These are phyloP conservation scores for Nephrotoma flavescens DNA, from an alignment of 2,888 invertebrate species.

Conservation along the genomic window DNA sequence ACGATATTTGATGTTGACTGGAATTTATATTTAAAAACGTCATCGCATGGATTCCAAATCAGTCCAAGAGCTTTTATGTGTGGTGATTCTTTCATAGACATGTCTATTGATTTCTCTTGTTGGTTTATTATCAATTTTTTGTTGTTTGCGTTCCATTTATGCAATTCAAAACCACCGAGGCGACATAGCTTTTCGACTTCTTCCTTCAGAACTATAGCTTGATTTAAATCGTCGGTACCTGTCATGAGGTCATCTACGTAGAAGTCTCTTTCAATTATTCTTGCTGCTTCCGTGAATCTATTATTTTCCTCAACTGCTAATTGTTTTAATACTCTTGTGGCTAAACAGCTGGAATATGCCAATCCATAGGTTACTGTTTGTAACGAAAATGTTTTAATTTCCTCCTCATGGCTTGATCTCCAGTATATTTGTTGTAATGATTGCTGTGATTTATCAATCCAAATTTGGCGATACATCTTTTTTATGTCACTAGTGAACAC, in stretches of 20 bases:
- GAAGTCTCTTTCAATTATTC: no score
- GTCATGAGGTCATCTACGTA: no score
- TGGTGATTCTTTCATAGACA: no score
- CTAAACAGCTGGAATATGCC: conserved; percentile 14
- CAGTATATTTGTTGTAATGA: background rate
- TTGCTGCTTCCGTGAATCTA: background rate
- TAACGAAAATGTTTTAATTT: conserved; percentile 11
- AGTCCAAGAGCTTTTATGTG: background rate
- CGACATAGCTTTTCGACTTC: no score
- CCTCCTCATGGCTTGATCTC: background rate
- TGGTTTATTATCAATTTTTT: background rate
- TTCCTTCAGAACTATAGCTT: background rate
- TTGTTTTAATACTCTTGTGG: conserved; percentile 12
- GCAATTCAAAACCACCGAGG: background rate
- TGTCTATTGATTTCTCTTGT: no score
- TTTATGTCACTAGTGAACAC: conserved; percentile 10
- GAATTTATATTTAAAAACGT: background rate
- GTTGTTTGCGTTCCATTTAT: background rate
- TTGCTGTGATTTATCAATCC: background rate
- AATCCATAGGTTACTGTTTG: conserved; percentile 15
- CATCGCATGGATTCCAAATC: background rate
- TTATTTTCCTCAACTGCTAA: conserved; percentile 7
- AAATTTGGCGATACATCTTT: conserved; percentile 6
- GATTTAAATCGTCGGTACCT: no score
- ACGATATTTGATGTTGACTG: background rate